These are phyloP conservation scores for Cyrtonyx montezumae DNA, from an alignment of 2,113 vertebrate genomes.

Conservation along the genomic window DNA sequence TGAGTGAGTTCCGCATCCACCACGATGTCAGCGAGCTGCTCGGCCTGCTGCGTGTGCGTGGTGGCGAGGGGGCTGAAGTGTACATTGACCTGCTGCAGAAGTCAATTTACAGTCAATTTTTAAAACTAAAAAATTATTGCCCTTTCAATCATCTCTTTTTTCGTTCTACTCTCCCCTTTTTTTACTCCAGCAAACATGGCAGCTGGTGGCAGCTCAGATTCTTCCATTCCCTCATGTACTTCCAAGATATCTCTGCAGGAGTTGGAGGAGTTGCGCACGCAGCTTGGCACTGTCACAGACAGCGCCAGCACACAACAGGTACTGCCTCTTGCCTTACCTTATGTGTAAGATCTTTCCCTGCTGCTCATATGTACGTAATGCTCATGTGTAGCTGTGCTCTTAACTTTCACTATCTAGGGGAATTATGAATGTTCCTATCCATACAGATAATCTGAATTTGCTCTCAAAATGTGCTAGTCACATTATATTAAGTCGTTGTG, in stretches of 20 bases:
- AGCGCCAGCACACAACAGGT: slow-evolving; percentile 86
- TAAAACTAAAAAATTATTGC: no score
- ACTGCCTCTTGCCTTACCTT: background rate
- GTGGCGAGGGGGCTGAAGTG: slow-evolving; percentile 91
- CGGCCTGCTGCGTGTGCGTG: slow-evolving; percentile 86
- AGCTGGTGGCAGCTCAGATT: slow-evolving; percentile 54
- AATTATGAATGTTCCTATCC: background rate
- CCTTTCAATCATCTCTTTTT: no score
- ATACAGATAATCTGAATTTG: background rate
- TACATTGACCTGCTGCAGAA: slow-evolving; percentile 95
- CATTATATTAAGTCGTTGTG: background rate
- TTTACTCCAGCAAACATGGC: slow-evolving; percentile 71
- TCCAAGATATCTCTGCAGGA: slow-evolving; percentile 95
- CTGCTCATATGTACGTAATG: background rate
- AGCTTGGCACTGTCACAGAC: slow-evolving; percentile 89
- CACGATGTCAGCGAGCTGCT: slow-evolving; percentile 96
- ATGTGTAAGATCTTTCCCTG: background rate
- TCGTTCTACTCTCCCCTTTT: no score
- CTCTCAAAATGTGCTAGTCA: background rate
- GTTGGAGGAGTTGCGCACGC: slow-evolving; percentile 93
- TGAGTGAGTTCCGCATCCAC: slow-evolving; percentile 98
- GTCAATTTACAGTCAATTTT: no score
- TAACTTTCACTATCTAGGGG: background rate
- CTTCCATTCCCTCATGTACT: slow-evolving; percentile 74
- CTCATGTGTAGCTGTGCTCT: background rate